These are phyloP conservation scores for Accipiter cooperii DNA, from an alignment of 2,113 vertebrate species.

Conservation along the genomic window DNA sequence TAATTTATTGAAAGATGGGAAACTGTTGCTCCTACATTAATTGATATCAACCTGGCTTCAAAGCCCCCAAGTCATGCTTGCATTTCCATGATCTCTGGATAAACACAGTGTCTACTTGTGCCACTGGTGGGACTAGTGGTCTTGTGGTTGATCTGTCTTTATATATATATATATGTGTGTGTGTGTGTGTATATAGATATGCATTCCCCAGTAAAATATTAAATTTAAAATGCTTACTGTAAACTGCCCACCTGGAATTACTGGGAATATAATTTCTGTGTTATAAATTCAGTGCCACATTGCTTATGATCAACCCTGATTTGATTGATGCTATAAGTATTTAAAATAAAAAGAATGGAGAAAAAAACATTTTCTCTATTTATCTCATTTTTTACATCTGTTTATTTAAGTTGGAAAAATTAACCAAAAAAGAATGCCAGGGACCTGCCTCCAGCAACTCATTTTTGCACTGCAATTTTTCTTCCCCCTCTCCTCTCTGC, in stretches of 20 bases:
- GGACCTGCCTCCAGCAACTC: not conserved
- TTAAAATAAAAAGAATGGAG: not conserved
- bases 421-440: not conserved
- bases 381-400: not conserved
- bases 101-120: not conserved
- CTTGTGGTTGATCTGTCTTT: not conserved
- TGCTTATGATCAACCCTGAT: not conserved
- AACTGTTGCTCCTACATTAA: not conserved
- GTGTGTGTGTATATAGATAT: fast-evolving
- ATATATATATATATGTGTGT: not conserved
- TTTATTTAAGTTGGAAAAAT: not conserved
- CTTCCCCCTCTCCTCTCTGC: not conserved
- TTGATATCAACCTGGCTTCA: not conserved
- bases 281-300: not conserved
- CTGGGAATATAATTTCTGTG: not conserved
- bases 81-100: not conserved
- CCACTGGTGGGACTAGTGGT: not conserved
- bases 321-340: not conserved
- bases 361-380: not conserved
- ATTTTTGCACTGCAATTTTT: not conserved
- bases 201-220: not conserved
- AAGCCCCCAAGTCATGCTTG: not conserved
- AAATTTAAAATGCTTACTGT: not conserved
- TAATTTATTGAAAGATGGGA: not conserved
- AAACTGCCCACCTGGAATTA: not conserved